Base-by-base conservation (phyloP, 1,140 invertebrate genomes). In the Zaprionus ornatus region DNA sequence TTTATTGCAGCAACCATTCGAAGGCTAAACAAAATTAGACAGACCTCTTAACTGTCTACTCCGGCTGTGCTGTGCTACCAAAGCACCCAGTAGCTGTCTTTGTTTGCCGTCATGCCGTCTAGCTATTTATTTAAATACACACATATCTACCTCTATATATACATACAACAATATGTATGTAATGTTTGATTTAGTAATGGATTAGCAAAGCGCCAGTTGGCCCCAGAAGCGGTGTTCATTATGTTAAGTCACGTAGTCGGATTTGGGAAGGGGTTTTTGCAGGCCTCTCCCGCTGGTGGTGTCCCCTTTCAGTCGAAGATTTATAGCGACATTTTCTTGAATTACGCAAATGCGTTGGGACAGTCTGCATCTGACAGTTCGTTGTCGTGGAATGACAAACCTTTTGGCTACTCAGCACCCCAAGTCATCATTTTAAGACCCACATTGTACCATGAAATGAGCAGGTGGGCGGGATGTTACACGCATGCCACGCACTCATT, bases 111-210 rank as follows among this genome's bases (percentile, higher is more conserved):
- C 84, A 87, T 84, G 83, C 77, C 72, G 84, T 87, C 84, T 85
- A 85, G 85, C 85, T 90, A 90, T 90, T 90, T 90, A 90, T 90
- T 90, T 90, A 74, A 85, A 71, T 85, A 82, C 74, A 64, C 37
- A 84, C 90, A 23, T 50, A 48, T 5, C 1, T 5, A 45, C 15
- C 13, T 17, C 6, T 45, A 17, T 17, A 17, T 23, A 23, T 85
- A 82, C 74, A 48, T 57, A 90, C 90, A 9, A 90, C 90, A 9
- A 17, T 45, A 10, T 90, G 90, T 90, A 82, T 90, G 76, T 74
- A 61, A 77, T 90, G 85, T 90, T 90, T 90, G 90, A 90, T 90
- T 90, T 90, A 90, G 85, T 90, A 90, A 90, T 90, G 85, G 85
- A 90, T 90, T 90, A 90, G 81, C 60, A 66, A 27, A 64, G 66